Conservation (phyloP, 2,797 vertebrate genomes). For the Telmatherina bonti region DNA sequence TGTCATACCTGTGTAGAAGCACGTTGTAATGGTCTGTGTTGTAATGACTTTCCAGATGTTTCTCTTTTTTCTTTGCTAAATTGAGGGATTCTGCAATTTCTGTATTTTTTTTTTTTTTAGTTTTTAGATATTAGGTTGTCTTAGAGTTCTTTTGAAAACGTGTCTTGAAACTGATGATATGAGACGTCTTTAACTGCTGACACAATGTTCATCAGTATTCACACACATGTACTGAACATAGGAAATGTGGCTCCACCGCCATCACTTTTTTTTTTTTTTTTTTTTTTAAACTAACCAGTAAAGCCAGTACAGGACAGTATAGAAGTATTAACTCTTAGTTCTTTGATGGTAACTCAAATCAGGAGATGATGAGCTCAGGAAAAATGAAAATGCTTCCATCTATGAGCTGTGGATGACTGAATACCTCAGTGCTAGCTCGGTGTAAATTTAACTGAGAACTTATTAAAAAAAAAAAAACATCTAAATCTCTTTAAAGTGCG, state of each 20-base stretch:
- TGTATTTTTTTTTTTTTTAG: neutral
- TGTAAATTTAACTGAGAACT: no score
- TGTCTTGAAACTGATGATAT: conserved; percentile 27
- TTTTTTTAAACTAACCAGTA: conserved; percentile 20
- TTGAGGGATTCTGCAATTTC: conserved; percentile 26
- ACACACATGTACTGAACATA: conserved; percentile 4
- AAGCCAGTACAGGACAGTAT: neutral
- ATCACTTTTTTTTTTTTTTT: conserved; percentile 2
- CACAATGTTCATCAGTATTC: conserved; percentile 25
- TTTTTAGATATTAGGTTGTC: no score
- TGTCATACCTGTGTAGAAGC: conserved; percentile 31
- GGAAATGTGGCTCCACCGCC: no score
- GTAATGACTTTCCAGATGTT: conserved; percentile 38
- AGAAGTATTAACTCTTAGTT: no score
- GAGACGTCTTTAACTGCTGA: conserved; percentile 23
- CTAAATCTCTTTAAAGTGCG: no score
- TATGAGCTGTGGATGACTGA: no score
- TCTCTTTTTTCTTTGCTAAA: conserved; percentile 21
- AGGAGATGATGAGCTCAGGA: no score
- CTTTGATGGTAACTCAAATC: no score
- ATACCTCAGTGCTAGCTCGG: no score
- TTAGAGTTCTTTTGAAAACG: conserved; percentile 20
- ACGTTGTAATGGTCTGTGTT: conserved; percentile 17
- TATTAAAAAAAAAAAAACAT: no score
- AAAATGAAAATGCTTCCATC: no score